phyloP scores from a whole-genome alignment of 2,797 vertebrate genomes.

The Pyrrhura leucotis region DNA sequence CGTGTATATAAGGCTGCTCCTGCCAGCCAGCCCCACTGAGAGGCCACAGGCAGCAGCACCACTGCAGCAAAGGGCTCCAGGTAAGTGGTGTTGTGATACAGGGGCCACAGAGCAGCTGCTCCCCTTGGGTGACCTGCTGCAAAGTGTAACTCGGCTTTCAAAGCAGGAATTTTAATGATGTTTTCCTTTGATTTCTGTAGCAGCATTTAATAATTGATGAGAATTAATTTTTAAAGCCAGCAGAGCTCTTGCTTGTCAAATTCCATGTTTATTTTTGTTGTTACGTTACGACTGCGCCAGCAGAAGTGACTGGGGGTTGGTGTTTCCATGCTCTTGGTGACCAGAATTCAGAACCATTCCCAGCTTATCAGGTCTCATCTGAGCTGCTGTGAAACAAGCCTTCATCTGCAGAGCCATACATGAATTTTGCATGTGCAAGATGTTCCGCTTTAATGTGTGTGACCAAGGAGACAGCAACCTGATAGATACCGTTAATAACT shows the following conservation, averaged over 20 bases:
- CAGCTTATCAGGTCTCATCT: not conserved
- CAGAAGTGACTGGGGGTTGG: not conserved
- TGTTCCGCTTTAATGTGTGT: not conserved
- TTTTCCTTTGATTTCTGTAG: slow-evolving; percentile 31
- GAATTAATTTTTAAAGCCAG: slow-evolving; percentile 37
- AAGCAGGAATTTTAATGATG: not conserved
- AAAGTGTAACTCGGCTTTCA: not conserved
- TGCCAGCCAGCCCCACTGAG: not conserved
- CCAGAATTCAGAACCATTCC: not conserved
- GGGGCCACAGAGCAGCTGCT: not conserved
- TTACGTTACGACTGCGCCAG: not conserved
- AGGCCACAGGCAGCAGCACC: not conserved
- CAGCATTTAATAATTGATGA: slow-evolving; percentile 38
- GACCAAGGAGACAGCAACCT: not conserved
- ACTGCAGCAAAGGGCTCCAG: not conserved
- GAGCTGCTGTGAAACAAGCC: not conserved
- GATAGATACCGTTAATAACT: not conserved
- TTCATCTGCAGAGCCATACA: not conserved
- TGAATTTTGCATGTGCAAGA: not conserved
- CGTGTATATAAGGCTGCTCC: not conserved
- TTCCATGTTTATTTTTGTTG: not conserved
- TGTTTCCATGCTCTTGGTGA: not conserved
- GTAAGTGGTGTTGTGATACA: slow-evolving; percentile 15
- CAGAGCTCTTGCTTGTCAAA: not conserved
- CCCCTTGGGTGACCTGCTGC: not conserved